A percentile compares a stretch with the other conserved stretches of the same genome.
Conservation (phyloP, 2,797 vertebrate species). For the Acropternis orthonyx region DNA sequence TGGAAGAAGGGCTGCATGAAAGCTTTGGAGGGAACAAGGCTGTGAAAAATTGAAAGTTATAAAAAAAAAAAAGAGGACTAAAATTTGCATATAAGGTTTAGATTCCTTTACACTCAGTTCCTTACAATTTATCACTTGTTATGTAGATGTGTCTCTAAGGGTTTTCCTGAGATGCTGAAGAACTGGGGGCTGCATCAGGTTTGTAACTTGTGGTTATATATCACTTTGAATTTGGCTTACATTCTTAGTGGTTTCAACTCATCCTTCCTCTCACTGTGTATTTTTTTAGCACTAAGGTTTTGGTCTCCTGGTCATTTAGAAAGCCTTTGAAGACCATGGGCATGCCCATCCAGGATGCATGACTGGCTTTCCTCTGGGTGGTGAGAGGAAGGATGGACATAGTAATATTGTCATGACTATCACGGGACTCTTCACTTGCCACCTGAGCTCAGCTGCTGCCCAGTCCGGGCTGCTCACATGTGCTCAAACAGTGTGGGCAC, state of each 20-base stretch:
- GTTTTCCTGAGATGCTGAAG: neutral
- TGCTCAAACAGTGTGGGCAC: rapidly evolving
- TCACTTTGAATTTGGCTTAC: neutral
- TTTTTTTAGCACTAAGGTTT: neutral
- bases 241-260: neutral
- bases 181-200: neutral
- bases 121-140: neutral
- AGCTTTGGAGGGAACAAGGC: neutral
- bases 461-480: rapidly evolving
- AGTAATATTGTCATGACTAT: neutral
- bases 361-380: neutral
- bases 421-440: neutral
- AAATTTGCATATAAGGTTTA: neutral
- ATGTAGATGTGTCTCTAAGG: neutral
- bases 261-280: neutral
- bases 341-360: neutral
- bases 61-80: neutral
- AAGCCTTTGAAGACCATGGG: neutral
- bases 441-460: neutral
- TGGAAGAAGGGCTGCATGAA: neutral
- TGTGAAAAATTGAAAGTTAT: neutral
- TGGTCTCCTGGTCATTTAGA: neutral
- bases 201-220: neutral
- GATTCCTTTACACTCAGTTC: neutral
- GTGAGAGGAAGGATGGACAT: neutral